phyloP scores from a whole-genome alignment of 2,113 vertebrate species.

The Hydrolagus affinis region DNA sequence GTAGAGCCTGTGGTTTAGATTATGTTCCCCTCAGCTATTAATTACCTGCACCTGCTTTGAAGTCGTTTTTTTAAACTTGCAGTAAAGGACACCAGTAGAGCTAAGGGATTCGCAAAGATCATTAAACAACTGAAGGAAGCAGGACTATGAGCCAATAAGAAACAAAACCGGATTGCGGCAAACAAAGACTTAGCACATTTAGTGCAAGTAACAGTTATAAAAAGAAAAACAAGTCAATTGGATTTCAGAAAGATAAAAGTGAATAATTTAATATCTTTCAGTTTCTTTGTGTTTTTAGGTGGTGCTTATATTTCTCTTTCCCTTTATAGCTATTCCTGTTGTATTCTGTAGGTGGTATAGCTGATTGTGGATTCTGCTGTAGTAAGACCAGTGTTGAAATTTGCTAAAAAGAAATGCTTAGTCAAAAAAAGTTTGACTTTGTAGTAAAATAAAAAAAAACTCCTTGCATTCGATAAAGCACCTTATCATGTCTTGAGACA shows the following conservation, averaged over 20 bases:
- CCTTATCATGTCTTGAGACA: no score
- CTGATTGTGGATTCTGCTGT: background rate
- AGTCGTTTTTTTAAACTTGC: conserved; percentile 62
- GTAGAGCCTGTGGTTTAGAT: conserved; percentile 72
- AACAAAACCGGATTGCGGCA: background rate
- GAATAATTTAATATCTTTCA: background rate
- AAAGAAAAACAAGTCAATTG: background rate
- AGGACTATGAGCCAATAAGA: conserved; percentile 35
- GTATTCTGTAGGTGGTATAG: background rate
- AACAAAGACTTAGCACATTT: background rate
- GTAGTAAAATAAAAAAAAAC: no score
- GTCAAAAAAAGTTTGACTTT: no score
- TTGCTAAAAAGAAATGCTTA: no score
- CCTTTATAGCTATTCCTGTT: conserved; percentile 5
- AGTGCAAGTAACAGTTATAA: background rate
- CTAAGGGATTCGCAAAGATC: conserved; percentile 69
- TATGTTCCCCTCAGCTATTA: conserved; percentile 80
- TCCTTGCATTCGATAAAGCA: no score
- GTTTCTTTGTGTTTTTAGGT: no score
- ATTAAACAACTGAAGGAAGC: conserved; percentile 62
- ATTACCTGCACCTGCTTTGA: conserved; percentile 83
- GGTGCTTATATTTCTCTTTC: background rate
- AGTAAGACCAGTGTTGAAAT: no score
- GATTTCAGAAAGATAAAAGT: background rate
- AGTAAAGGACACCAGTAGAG: conserved; percentile 70